These are phyloP conservation scores for Hippopotamyrus pictus DNA, from an alignment of 2,797 vertebrate genomes.

Conservation along the genomic window DNA sequence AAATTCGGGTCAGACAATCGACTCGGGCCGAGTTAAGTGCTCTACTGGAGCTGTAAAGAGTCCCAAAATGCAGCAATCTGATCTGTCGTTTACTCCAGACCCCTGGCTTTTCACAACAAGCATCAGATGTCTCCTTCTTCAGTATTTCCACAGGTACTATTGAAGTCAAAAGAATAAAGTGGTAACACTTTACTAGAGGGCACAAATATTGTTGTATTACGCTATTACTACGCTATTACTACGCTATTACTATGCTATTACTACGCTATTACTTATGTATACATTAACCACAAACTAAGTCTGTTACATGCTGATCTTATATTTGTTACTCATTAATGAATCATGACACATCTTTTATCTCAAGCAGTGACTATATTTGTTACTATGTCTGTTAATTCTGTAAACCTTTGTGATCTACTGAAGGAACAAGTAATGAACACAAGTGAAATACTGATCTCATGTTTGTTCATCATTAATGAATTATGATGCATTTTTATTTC, in stretches of 20 bases:
- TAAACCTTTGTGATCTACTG: background rate
- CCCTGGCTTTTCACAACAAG: background rate
- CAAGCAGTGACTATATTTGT: background rate
- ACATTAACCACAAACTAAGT: background rate
- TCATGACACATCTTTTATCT: background rate
- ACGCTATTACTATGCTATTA: too few relatives aligned
- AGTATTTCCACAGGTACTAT: background rate
- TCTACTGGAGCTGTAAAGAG: background rate
- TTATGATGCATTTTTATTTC: background rate
- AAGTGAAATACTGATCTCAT: background rate
- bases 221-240: too few relatives aligned
- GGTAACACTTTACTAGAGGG: background rate
- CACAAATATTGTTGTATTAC: background rate
- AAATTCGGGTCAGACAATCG: background rate
- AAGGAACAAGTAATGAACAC: background rate
- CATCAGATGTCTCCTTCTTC: background rate
- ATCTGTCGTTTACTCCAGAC: background rate
- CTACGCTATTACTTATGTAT: background rate
- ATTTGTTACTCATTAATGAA: background rate
- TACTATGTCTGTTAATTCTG: background rate
- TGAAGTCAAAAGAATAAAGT: background rate
- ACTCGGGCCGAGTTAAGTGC: background rate
- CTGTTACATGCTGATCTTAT: background rate
- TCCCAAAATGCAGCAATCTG: background rate
- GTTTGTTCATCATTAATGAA: background rate